Percentiles rank a stretch among this genome's conserved stretches.
Conservation (phyloP, 2,888 invertebrate species). For the Tetragnatha montana region DNA sequence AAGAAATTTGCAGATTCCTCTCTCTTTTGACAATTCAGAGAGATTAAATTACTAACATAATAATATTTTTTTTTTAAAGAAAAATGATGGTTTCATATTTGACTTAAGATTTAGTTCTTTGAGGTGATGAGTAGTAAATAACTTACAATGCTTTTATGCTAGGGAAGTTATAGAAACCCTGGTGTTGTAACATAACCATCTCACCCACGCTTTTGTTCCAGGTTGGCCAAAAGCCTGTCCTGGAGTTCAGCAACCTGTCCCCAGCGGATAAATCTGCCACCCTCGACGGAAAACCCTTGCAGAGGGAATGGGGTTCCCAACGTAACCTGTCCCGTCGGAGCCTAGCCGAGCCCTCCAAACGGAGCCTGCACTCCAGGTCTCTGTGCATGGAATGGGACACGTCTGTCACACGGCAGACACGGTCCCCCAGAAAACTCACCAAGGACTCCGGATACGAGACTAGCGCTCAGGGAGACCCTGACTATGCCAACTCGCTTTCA, state of each 20-base stretch:
- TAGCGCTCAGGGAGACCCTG: conserved; percentile 68
- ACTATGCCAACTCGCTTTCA: conserved; percentile 63
- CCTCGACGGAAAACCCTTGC: neutral
- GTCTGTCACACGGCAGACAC: conserved; percentile 35
- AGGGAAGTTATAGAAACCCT: neutral
- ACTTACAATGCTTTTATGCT: neutral
- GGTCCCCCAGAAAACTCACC: conserved; percentile 65
- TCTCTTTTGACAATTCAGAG: no score
- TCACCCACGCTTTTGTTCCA: conserved; percentile 18
- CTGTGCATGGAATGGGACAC: conserved; percentile 57
- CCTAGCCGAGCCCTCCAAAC: conserved; percentile 45
- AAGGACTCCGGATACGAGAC: conserved; percentile 71
- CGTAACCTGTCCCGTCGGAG: conserved; percentile 64
- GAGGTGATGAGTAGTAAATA: neutral
- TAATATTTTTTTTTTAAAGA: no score
- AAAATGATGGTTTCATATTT: neutral
- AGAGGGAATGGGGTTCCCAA: conserved; percentile 70
- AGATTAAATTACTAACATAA: no score
- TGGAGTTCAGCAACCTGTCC: conserved; percentile 25
- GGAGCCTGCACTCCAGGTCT: conserved; percentile 61
- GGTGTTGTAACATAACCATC: neutral
- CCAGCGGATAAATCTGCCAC: conserved; percentile 25
- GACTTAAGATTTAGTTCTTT: neutral
- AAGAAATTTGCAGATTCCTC: no score
- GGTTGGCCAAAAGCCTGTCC: conserved; percentile 49